Evolutionary conservation across 2,113 vertebrate genomes (phyloP).

Genomic region (Chaetops frenatus): DNA sequence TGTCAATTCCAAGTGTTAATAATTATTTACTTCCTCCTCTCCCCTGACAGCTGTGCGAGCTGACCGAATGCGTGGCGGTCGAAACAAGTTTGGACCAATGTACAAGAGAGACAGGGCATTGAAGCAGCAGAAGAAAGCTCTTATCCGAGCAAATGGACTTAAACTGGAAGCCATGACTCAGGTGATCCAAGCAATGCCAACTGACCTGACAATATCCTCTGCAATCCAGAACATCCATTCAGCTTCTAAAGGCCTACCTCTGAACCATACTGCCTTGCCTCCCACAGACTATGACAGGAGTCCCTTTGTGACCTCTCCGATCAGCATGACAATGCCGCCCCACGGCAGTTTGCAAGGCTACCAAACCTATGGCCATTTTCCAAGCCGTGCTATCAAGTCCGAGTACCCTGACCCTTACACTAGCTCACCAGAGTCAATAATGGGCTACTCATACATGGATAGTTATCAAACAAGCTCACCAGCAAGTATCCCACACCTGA

Average conservation of each 20-base stretch:
- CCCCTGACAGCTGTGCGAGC: constrained; percentile 85
- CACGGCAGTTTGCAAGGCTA: constrained; percentile 93
- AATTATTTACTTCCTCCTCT: neutral
- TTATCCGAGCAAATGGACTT: constrained; percentile 96
- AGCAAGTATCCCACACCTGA: constrained; percentile 91
- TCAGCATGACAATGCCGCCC: constrained; percentile 98
- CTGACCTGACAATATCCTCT: constrained; percentile 94
- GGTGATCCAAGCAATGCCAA: constrained; percentile 94
- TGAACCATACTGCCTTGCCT: constrained; percentile 93
- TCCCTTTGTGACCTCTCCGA: constrained; percentile 93
- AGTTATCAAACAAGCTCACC: constrained; percentile 89
- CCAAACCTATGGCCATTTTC: constrained; percentile 93
- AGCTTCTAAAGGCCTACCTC: constrained; percentile 94
- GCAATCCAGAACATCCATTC: constrained; percentile 98
- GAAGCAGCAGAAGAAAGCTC: constrained; percentile 98
- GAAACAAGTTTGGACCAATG: constrained; percentile 99
- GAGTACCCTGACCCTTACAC: constrained; percentile 98
- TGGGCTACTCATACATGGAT: constrained; percentile 95
- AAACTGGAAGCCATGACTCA: constrained; percentile 98
- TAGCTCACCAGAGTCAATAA: constrained; percentile 94
- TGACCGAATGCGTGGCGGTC: constrained; percentile 94
- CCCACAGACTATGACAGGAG: constrained; percentile 96
- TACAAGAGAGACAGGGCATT: constrained; percentile 97
- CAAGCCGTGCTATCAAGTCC: constrained; percentile 95
- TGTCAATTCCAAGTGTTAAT: neutral